Conservation (phyloP, 2,888 invertebrate species). For the Acanthoscelides obtectus region DNA sequence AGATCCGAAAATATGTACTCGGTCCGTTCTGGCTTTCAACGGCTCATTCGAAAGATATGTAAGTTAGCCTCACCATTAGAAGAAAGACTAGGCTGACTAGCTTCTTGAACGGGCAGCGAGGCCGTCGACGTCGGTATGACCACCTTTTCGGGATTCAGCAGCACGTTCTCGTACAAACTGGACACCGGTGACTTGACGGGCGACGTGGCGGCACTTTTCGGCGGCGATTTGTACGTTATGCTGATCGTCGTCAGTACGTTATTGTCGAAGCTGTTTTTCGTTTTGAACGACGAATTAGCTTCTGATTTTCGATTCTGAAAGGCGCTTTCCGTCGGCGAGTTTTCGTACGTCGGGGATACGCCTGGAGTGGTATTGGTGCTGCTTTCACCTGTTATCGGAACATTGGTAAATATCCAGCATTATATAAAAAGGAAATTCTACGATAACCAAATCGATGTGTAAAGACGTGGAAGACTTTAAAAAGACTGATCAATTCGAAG, state of each 20-base stretch:
- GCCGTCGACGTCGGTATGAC: conserved; percentile 54
- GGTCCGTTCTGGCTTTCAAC: too few species aligned
- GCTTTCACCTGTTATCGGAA: conserved; percentile 27
- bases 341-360: conserved; percentile 35
- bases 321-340: conserved; percentile 26
- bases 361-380: conserved; percentile 41
- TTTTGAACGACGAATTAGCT: conserved; percentile 10
- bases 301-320: conserved; percentile 23
- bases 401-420: too few species aligned
- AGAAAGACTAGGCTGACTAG: conserved; percentile 50
- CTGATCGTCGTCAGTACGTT: conserved; percentile 65
- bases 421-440: too few species aligned
- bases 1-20: too few species aligned
- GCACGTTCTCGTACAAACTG: conserved; percentile 56
- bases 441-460: too few species aligned
- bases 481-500: too few species aligned
- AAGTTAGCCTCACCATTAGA: conserved; percentile 18
- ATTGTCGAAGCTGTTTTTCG: conserved; percentile 29
- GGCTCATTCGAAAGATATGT: too few species aligned
- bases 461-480: too few species aligned
- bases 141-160: conserved; percentile 53
- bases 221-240: conserved; percentile 66
- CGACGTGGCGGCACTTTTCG: conserved; percentile 42
- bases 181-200: conserved; percentile 27
- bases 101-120: conserved; percentile 55